Conservation (phyloP, 2,113 vertebrate genomes). For the Apodemus speciosus region DNA sequence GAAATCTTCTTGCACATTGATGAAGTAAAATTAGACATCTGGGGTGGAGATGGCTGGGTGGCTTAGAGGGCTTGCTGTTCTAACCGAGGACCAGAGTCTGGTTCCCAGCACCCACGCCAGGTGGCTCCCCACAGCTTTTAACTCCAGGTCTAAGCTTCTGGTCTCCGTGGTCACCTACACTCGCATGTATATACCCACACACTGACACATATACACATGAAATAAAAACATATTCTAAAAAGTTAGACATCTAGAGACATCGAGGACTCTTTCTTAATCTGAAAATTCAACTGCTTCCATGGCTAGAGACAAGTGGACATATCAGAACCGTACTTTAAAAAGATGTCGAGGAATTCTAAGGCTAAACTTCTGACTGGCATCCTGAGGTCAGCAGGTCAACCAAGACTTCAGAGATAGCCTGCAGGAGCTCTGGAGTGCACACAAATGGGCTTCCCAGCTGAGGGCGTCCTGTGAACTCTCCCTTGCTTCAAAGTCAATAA, state of each 20-base stretch:
- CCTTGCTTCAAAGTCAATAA: not conserved
- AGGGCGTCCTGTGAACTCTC: not conserved
- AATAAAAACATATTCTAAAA: not conserved
- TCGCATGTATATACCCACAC: not conserved
- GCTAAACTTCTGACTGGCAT: not conserved
- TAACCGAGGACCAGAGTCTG: not conserved
- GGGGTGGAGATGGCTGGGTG: not conserved
- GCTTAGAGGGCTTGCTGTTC: not conserved
- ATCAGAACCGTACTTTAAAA: not conserved
- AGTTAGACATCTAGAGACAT: not conserved
- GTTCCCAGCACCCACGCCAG: not conserved
- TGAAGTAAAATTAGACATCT: not conserved
- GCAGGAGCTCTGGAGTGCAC: not conserved
- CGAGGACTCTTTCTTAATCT: not conserved
- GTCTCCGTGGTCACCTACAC: not conserved
- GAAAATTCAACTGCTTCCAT: not conserved
- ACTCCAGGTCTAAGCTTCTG: not conserved
- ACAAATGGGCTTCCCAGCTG: not conserved
- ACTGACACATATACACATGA: not conserved
- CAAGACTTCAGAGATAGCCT: not conserved
- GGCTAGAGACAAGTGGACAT: not conserved
- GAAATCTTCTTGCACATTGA: conserved; percentile 4
- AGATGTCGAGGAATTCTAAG: not conserved
- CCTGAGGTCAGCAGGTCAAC: not conserved
- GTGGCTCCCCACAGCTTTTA: not conserved